Evolutionary conservation across 2,113 vertebrate genomes (phyloP), one percentile per base, ranked within the genome.

Genomic region (human (Homo sapiens)): DNA sequence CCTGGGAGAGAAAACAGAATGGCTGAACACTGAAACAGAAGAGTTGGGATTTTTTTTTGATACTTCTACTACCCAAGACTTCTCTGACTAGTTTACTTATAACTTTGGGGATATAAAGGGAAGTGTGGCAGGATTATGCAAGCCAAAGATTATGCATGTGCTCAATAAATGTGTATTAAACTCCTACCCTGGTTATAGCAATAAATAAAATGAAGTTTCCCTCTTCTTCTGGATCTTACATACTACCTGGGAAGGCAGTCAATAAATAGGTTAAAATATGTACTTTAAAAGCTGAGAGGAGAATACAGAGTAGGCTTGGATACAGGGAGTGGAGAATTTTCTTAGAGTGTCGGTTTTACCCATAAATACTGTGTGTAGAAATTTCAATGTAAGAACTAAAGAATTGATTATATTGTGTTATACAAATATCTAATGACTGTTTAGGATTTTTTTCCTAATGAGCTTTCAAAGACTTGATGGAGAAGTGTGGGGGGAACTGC

Each of bases 331-430:
- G 22, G 73, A 68, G 25, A 85, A 89, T 96, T 93, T 94, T 78
- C 75, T 78, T 57, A 45, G 6, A 72, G 27, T 78, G 25, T n/a
- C 81, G n/a, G 32, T 80, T 96, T 91, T 43, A 61, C n/a, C 40
- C 1, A 4, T 93, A 75, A 95, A 78, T 68, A 68, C 6, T 14
- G 11, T 90, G 38, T 38, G 55, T 17, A 2, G 52, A 13, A 57
- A 92, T 96, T 94, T 93, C 87, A 92, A 87, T 43, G 16, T 75
- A 23, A 86, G 96, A 97, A 59, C 12, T 57, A 43, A 86, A 84
- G 20, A 27, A 30, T 89, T 6, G 18, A 16, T 72, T 79, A 70
- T 27, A 61, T 30, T 73, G 35, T 73, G 23, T n/a, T 45, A 85
- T 61, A 32, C 38, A 80, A 89, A 40, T 40, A 79, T 59, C 48